A percentile compares a stretch with the other conserved stretches of the same genome.
phyloP scores from a whole-genome alignment of 1,140 invertebrate species.

The Andrena cerasifolii region DNA sequence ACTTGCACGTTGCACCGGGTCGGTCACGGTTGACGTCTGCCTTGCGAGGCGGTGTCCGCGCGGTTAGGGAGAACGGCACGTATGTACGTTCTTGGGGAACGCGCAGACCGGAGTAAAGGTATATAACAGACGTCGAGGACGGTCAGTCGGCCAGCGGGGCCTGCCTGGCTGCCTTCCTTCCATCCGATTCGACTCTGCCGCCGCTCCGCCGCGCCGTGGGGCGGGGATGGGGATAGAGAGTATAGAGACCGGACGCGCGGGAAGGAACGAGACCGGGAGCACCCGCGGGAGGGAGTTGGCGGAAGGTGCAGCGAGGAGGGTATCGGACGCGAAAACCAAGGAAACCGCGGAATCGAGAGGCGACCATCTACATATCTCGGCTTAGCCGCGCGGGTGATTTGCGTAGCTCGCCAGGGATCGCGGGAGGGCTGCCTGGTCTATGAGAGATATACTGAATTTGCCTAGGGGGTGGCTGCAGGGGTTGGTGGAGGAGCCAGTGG shows the following conservation, averaged over 20 bases:
- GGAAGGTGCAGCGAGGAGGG: conserved; percentile 10
- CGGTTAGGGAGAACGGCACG: conserved; percentile 82
- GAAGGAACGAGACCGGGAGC: conserved; percentile 43
- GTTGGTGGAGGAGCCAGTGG: too few species aligned
- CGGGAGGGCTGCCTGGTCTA: too few species aligned
- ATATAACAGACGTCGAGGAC: conserved; percentile 69
- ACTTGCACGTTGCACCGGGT: conserved; percentile 48
- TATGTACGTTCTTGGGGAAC: conserved; percentile 76
- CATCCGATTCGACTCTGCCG: conserved; percentile 71
- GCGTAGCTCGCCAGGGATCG: too few species aligned
- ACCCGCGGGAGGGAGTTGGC: conserved; percentile 4
- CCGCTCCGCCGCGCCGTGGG: conserved; percentile 15
- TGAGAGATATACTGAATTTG: too few species aligned
- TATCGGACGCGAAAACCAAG: not conserved
- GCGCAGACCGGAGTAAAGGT: conserved; percentile 79
- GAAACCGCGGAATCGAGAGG: not conserved
- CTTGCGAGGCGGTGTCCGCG: conserved; percentile 40
- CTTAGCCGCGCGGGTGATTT: not conserved
- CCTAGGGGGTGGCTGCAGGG: too few species aligned
- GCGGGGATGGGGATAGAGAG: conserved; percentile 45
- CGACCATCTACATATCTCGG: conserved; percentile 1
- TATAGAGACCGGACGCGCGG: conserved; percentile 41
- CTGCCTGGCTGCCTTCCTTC: conserved; percentile 65
- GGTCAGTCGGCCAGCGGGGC: conserved; percentile 78
- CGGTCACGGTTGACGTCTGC: conserved; percentile 47